phyloP scores from a whole-genome alignment of 2,113 vertebrate species.

The Dunckerocampus dactyliophorus region DNA sequence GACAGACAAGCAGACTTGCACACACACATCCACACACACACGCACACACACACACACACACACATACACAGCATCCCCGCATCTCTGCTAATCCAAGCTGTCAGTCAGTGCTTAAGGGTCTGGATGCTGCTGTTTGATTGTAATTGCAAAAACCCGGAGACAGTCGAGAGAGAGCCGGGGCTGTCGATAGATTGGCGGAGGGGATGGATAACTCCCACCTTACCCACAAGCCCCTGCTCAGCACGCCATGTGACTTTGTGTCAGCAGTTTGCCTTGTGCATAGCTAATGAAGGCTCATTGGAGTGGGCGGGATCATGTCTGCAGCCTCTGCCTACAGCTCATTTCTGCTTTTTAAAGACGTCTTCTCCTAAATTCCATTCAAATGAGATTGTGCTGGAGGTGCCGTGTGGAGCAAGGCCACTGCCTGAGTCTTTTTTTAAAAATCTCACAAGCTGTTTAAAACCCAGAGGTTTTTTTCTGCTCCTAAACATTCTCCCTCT shows the following conservation, averaged over 20 bases:
- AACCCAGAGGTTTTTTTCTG: conserved; percentile 38
- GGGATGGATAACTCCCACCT: conserved; percentile 57
- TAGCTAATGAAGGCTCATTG: conserved; percentile 76
- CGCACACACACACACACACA: conserved; percentile 41
- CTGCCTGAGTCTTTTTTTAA: conserved; percentile 22
- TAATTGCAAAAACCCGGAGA: conserved; percentile 71
- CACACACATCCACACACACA: conserved; percentile 40
- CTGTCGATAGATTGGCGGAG: conserved; percentile 61
- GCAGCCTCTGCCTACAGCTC: conserved; percentile 26
- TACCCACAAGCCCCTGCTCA: conserved; percentile 58
- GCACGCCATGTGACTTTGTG: conserved; percentile 75
- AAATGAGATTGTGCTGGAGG: conserved; percentile 73
- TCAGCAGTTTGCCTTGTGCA: conserved; percentile 89
- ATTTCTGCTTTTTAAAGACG: conserved; percentile 46
- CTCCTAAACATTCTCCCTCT: conserved; percentile 15
- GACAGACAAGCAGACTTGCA: conserved; percentile 39
- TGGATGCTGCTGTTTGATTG: conserved; percentile 71
- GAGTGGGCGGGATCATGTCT: conserved; percentile 42
- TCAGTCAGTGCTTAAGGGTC: conserved; percentile 59
- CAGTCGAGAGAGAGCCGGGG: conserved; percentile 52
- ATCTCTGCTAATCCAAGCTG: conserved; percentile 61
- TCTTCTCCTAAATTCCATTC: conserved; percentile 73
- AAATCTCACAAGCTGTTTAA: conserved; percentile 41
- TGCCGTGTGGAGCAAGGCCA: conserved; percentile 30
- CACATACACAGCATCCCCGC: conserved; percentile 52